phyloP scores from a whole-genome alignment of 2,888 invertebrate species.

The Protodeltote pygarga region DNA sequence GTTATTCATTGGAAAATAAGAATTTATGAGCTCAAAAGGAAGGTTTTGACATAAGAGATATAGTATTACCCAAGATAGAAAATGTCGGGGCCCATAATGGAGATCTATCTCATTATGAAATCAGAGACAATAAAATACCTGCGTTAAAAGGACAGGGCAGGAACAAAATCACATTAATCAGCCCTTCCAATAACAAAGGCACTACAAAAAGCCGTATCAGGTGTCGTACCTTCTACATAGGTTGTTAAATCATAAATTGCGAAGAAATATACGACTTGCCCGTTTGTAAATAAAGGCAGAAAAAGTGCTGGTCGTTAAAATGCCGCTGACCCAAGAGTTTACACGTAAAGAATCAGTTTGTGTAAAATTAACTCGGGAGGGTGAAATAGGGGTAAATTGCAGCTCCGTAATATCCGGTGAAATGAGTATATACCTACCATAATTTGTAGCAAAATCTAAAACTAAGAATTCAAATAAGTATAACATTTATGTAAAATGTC shows the following conservation, averaged over 20 bases:
- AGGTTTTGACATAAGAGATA: too few relatives aligned
- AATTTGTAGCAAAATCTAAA: slow-evolving; percentile 41
- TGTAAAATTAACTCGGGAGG: slow-evolving; percentile 46
- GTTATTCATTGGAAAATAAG: too few relatives aligned
- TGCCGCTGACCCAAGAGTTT: slow-evolving; percentile 49
- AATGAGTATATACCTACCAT: slow-evolving; percentile 51
- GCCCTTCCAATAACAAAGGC: background rate
- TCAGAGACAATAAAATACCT: too few relatives aligned
- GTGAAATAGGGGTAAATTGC: slow-evolving; percentile 51
- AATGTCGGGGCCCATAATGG: too few relatives aligned
- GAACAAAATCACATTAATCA: too few relatives aligned
- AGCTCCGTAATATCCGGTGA: slow-evolving; percentile 54
- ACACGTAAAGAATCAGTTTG: slow-evolving; percentile 57
- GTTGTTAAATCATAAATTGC: slow-evolving; percentile 26
- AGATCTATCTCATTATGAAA: too few relatives aligned
- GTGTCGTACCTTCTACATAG: background rate
- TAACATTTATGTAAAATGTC: slow-evolving; percentile 25
- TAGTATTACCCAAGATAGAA: too few relatives aligned
- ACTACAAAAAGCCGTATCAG: background rate
- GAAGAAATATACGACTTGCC: slow-evolving; percentile 20
- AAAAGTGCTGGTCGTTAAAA: slow-evolving; percentile 50
- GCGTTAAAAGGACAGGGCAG: too few relatives aligned
- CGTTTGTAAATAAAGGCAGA: slow-evolving; percentile 21
- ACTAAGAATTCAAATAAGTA: slow-evolving; percentile 33
- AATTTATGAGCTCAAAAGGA: too few relatives aligned